These are phyloP conservation scores for Timema cristinae DNA, from an alignment of 2,888 invertebrate genomes.

Conservation along the genomic window DNA sequence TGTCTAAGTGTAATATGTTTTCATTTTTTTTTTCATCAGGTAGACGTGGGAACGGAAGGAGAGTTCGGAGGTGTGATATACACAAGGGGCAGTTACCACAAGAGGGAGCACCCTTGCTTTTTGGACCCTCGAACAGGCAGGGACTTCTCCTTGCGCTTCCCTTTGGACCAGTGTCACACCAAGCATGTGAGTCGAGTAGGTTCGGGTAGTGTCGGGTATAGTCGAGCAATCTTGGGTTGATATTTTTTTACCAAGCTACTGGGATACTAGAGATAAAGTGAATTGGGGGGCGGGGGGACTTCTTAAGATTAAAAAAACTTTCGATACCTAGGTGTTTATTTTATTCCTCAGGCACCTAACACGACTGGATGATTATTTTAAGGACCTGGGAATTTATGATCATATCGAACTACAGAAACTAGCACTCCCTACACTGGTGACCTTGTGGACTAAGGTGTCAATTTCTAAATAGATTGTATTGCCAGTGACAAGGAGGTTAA, in stretches of 20 bases:
- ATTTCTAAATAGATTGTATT: no score
- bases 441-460: no score
- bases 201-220: background rate
- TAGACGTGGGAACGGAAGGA: constrained; percentile 49
- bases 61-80: constrained; percentile 60
- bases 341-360: no score
- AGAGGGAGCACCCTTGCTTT: constrained; percentile 54
- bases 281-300: background rate
- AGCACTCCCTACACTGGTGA: no score
- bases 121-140: constrained; percentile 44
- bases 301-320: background rate
- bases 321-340: background rate
- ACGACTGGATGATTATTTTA: no score
- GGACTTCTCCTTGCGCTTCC: constrained; percentile 52
- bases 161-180: constrained; percentile 55
- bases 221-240: background rate
- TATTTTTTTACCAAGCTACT: no score
- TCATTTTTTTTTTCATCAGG: constrained; percentile 37
- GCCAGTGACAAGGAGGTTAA: no score
- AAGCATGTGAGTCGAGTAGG: constrained; percentile 15
- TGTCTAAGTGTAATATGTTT: no score
- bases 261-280: no score
- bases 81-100: constrained; percentile 57
- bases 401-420: no score
- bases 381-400: no score